These are phyloP conservation scores for Tigriopus japonicus DNA, from an alignment of 1,140 invertebrate species.

Conservation along the genomic window DNA sequence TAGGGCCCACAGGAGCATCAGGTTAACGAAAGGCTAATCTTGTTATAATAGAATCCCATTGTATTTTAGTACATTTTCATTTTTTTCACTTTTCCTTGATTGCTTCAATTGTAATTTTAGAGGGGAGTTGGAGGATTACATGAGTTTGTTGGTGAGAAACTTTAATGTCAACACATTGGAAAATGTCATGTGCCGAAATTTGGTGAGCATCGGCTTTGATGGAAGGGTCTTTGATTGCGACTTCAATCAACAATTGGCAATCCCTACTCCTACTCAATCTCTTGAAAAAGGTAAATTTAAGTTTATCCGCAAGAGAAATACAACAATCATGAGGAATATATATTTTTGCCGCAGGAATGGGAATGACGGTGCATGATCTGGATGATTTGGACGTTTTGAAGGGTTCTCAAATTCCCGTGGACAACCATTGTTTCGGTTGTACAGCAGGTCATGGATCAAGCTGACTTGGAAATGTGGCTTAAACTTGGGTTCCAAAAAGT, in stretches of 20 bases:
- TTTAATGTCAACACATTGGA: background rate
- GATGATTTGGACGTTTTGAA: background rate
- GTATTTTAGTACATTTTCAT: no score
- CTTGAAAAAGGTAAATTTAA: background rate
- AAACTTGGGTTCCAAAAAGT: no score
- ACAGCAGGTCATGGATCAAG: background rate
- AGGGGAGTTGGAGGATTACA: background rate
- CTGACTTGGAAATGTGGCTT: background rate
- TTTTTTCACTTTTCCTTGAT: no score
- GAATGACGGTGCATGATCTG: background rate
- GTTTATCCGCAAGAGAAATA: no score
- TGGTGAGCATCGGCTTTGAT: background rate
- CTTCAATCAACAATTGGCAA: constrained; percentile 1
- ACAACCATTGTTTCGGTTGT: background rate
- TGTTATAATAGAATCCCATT: no score
- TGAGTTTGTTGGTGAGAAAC: background rate
- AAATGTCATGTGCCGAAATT: background rate
- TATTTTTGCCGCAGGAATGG: no score
- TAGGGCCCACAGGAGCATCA: no score
- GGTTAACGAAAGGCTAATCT: no score
- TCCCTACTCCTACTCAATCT: background rate
- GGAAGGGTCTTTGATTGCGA: background rate
- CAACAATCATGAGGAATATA: no score
- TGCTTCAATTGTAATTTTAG: background rate
- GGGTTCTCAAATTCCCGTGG: background rate